Conservation (phyloP, 2,888 invertebrate genomes). For the Pyrochroa serraticornis region DNA sequence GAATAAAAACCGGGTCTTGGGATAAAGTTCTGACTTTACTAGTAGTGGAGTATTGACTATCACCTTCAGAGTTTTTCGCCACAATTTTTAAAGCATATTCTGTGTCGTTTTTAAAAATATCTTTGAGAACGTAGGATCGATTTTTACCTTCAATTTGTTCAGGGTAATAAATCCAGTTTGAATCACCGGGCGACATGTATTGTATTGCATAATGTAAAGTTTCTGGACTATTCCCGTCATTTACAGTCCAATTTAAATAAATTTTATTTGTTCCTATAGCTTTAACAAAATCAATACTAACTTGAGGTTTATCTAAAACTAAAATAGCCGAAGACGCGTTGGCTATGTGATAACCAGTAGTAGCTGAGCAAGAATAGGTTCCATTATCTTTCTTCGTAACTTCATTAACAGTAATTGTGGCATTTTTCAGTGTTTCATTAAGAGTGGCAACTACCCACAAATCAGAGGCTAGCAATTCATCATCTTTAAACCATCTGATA, state of each 20-base stretch:
- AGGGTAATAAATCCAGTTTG: constrained; percentile 64
- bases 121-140: constrained; percentile 72
- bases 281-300: constrained; percentile 74
- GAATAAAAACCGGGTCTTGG: constrained; percentile 78
- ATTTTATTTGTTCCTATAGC: constrained; percentile 77
- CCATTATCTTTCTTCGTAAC: constrained; percentile 76
- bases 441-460: constrained; percentile 50
- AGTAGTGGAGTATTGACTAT: constrained; percentile 62
- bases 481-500: constrained; percentile 66
- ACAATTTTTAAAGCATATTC: constrained; percentile 71
- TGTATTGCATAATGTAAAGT: constrained; percentile 63
- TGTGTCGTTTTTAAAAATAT: constrained; percentile 66
- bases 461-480: constrained; percentile 55
- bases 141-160: constrained; percentile 68
- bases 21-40: constrained; percentile 67
- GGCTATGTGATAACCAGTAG: constrained; percentile 44
- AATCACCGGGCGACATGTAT: constrained; percentile 61
- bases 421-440: constrained; percentile 66
- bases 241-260: constrained; percentile 83
- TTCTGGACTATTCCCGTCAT: constrained; percentile 75
- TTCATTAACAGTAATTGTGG: constrained; percentile 64
- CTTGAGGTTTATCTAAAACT: constrained; percentile 73
- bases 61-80: constrained; percentile 71
- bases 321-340: constrained; percentile 52
- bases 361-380: constrained; percentile 65